Base-by-base conservation (phyloP, 1,140 invertebrate genomes). In the Platyscapa corneri region DNA sequence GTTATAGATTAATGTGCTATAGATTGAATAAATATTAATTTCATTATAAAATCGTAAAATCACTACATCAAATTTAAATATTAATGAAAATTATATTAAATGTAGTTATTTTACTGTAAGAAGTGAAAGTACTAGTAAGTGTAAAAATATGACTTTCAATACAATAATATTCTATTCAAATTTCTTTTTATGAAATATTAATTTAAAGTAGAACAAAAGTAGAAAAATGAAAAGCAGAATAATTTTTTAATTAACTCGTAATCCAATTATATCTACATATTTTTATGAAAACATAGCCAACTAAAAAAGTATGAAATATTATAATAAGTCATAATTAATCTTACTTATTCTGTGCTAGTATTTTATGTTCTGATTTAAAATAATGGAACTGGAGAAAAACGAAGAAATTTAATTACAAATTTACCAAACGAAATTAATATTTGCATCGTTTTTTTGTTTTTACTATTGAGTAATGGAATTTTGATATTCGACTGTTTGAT, bases 21-120 rank as follows among this genome's bases (percentile, higher is more conserved):
- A 10, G 14, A 34, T 32, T 67, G 8, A 34, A 32, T 34, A 32
- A n/a, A 32, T 67, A 14, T 67, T 3, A 67, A 67, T 67, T 67
- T 56, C 5, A 32, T 20, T 37, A 5, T 20, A 37, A 70, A 70
- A 32, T 23, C 23, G 67, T 37, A 37, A 70, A 32, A 16, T 70
- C 14, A 37, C 67, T 70, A 70, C 67, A 37, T 70, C 67, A 37
- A 70, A 37, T 1, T 37, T 70, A 70, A 6, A 74, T 42, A 42
- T n/a, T 74, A 74, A 42, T 74, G 37, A 42, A 42, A 74, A 74
- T 39, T 20, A 42, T n/a, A 74, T 74, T n/a, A 39, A 74, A 39
- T 42, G 70, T 74, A 42, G 70, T 74, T 74, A n/a, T 74, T 74
- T 74, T 74, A n/a, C 70, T 74, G 37, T n/a, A n/a, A 74, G 14